Evolutionary conservation across 2,797 vertebrate genomes (phyloP).

Genomic region (Tokudaia muenninki): DNA sequence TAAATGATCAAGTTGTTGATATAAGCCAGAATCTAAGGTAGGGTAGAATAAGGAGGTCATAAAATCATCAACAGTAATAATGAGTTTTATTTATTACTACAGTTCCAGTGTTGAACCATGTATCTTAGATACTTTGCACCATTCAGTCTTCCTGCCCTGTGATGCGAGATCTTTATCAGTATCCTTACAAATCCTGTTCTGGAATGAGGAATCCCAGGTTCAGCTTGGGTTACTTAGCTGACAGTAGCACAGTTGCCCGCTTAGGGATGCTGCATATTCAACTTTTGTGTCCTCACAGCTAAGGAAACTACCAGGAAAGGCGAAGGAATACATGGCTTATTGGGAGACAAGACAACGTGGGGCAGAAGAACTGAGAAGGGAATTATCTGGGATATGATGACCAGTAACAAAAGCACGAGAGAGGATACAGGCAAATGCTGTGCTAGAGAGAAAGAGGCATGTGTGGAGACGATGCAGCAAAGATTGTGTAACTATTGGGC

Average conservation of each 20-base stretch:
- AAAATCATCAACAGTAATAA: neutral
- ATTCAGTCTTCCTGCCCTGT: neutral
- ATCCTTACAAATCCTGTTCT: neutral
- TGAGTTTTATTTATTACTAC: neutral
- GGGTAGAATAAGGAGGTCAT: neutral
- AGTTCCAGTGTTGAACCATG: neutral
- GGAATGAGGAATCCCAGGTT: neutral
- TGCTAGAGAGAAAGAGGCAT: neutral
- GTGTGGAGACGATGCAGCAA: neutral
- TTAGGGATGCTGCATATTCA: neutral
- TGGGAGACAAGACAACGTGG: neutral
- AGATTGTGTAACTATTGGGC: neutral
- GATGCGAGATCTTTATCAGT: neutral
- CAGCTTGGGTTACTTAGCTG: neutral
- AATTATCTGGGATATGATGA: neutral
- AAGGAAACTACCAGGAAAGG: neutral
- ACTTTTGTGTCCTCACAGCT: neutral
- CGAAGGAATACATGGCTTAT: neutral
- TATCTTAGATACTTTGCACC: neutral
- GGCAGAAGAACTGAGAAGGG: neutral
- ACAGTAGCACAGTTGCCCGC: neutral
- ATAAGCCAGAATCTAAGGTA: neutral
- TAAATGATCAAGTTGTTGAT: neutral
- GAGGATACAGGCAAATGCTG: neutral
- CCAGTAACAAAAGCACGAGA: neutral